Percentiles rank a stretch among this genome's conserved stretches.
Conservation (phyloP, 1,140 invertebrate species). For the Ips typographus region DNA sequence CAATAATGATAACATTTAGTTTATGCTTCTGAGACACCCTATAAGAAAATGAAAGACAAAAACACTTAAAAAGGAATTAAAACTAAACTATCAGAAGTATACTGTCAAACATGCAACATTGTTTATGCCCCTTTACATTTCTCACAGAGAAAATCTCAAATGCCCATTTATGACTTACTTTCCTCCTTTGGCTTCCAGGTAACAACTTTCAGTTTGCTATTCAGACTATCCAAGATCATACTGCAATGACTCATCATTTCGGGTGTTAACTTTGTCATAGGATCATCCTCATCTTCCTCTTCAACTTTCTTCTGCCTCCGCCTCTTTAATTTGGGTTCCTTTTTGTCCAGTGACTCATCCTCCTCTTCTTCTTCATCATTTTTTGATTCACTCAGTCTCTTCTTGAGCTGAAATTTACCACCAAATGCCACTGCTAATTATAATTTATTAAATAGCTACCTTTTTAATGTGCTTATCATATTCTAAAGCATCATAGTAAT, state of each 20-base stretch:
- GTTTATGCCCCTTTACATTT: no score
- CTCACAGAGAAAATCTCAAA: no score
- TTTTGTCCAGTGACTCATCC: constrained; percentile 54
- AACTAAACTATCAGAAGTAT: no score
- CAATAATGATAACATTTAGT: no score
- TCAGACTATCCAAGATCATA: constrained; percentile 70
- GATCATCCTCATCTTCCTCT: constrained; percentile 61
- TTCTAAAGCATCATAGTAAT: constrained; percentile 81
- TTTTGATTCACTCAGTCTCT: constrained; percentile 51
- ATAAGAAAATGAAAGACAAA: no score
- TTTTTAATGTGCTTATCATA: constrained; percentile 70
- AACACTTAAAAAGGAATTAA: no score
- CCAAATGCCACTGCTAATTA: not conserved
- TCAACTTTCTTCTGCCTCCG: constrained; percentile 60
- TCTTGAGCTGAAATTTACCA: constrained; percentile 52
- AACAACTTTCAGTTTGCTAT: constrained; percentile 68
- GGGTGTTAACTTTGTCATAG: constrained; percentile 55
- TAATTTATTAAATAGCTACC: constrained; percentile 39
- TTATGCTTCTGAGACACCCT: no score
- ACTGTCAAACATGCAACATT: no score
- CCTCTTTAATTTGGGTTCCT: constrained; percentile 54
- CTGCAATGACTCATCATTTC: constrained; percentile 61
- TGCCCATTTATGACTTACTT: not conserved
- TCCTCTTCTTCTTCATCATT: constrained; percentile 56
- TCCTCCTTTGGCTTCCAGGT: constrained; percentile 62